phyloP scores from a whole-genome alignment of 2,113 vertebrate species.

The Eurystomus gularis region DNA sequence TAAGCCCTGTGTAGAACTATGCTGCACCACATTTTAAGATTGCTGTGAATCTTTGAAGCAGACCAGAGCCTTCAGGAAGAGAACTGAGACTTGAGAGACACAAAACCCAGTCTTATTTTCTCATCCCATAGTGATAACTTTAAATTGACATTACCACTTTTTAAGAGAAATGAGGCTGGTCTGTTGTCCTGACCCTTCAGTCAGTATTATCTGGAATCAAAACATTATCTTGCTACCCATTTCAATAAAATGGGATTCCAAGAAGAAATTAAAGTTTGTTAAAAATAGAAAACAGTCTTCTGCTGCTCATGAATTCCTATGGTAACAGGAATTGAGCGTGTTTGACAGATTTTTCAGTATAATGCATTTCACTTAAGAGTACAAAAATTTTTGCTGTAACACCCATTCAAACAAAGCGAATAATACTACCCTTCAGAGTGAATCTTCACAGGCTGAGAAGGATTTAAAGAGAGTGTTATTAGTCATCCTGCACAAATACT shows the following conservation, averaged over 20 bases:
- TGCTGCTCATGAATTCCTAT: background rate
- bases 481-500: background rate
- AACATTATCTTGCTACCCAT: background rate
- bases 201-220: background rate
- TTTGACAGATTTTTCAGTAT: background rate
- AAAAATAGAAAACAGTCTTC: background rate
- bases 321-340: background rate
- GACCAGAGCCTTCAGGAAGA: constrained; percentile 11
- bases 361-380: background rate
- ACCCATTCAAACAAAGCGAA: constrained; percentile 9
- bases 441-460: background rate
- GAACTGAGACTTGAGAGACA: background rate
- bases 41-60: background rate
- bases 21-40: constrained; percentile 6
- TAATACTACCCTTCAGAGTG: background rate
- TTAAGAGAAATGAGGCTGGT: background rate
- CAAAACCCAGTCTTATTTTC: background rate
- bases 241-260: background rate
- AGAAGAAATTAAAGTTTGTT: background rate
- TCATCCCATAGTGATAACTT: background rate
- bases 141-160: background rate
- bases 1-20: background rate
- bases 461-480: background rate
- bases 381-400: background rate
- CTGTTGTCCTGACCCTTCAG: background rate